Percentiles rank a stretch among this genome's conserved stretches.
phyloP scores from a whole-genome alignment of 2,797 vertebrate species.

The Cirrhinus mrigala region DNA sequence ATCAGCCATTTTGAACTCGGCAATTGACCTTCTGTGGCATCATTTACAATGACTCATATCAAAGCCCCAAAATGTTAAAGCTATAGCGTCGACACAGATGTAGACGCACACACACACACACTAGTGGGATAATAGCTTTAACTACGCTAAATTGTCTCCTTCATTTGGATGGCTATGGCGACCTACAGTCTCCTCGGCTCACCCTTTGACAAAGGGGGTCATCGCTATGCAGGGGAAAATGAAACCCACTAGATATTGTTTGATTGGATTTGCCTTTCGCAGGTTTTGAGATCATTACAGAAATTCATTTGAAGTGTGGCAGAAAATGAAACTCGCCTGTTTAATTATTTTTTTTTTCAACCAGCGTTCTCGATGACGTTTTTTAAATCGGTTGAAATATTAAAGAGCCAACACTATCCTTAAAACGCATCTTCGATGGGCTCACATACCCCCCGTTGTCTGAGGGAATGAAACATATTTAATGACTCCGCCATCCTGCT shows the following conservation, averaged over 20 bases:
- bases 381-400: conserved; percentile 63
- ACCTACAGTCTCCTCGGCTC: conserved; percentile 78
- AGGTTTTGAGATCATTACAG: conserved; percentile 85
- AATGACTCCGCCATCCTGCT: conserved; percentile 55
- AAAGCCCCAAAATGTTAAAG: conserved; percentile 80
- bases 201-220: conserved; percentile 85
- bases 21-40: conserved; percentile 84
- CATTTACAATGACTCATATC: conserved; percentile 85
- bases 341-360: conserved; percentile 84
- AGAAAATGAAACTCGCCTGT: conserved; percentile 82
- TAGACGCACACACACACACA: conserved; percentile 62
- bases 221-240: conserved; percentile 79
- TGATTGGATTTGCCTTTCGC: conserved; percentile 87
- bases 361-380: conserved; percentile 63
- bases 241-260: conserved; percentile 85
- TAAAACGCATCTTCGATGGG: conserved; percentile 74
- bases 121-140: conserved; percentile 83
- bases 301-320: conserved; percentile 86
- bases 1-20: conserved; percentile 82
- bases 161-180: conserved; percentile 81
- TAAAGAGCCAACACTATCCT: conserved; percentile 57
- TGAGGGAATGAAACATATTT: conserved; percentile 57
- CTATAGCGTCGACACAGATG: conserved; percentile 61
- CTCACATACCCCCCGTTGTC: conserved; percentile 70
- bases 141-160: conserved; percentile 84